phyloP scores from a whole-genome alignment of 2,888 invertebrate species.

The Leucophenga montana region DNA sequence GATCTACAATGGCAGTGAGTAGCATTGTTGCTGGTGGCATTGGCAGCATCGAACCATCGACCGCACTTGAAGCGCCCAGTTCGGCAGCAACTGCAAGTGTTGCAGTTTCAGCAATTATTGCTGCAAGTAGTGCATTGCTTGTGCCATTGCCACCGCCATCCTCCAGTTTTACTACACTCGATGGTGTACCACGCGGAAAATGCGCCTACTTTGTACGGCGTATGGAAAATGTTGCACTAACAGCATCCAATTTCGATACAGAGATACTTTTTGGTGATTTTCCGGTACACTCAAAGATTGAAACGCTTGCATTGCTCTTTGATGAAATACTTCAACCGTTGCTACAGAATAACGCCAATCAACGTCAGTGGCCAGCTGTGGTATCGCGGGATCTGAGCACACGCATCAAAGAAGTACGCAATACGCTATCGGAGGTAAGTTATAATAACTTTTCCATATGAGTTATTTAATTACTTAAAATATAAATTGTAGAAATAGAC shows the following conservation, averaged over 20 bases:
- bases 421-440: conserved; percentile 68
- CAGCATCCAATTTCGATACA: conserved; percentile 70
- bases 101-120: conserved; percentile 53
- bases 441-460: conserved; percentile 4
- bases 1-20: conserved; percentile 8
- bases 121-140: conserved; percentile 53
- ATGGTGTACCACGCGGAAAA: conserved; percentile 72
- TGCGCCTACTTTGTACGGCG: conserved; percentile 75
- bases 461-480: not conserved
- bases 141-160: conserved; percentile 65
- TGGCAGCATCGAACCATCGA: conserved; percentile 31
- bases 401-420: conserved; percentile 79
- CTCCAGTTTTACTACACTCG: conserved; percentile 69
- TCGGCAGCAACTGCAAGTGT: conserved; percentile 47
- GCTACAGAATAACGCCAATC: conserved; percentile 81
- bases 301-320: conserved; percentile 80
- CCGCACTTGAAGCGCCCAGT: conserved; percentile 31
- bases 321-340: conserved; percentile 84
- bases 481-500: not conserved
- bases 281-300: conserved; percentile 80
- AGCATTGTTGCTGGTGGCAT: not conserved
- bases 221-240: conserved; percentile 50
- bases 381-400: conserved; percentile 81
- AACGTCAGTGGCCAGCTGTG: conserved; percentile 81
- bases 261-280: conserved; percentile 82